phyloP scores from a whole-genome alignment of 2,888 invertebrate genomes.

The Hofmannophila pseudospretella region DNA sequence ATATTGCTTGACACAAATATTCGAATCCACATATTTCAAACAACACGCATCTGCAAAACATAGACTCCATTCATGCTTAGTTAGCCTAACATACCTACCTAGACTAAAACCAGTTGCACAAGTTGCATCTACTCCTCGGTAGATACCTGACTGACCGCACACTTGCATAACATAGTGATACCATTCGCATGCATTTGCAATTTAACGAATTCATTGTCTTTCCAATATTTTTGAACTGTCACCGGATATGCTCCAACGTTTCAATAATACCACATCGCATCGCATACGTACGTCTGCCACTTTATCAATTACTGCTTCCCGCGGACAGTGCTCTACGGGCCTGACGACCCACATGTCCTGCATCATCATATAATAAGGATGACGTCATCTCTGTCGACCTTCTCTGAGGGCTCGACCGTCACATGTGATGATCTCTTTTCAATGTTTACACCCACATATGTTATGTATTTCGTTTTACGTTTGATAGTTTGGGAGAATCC shows the following conservation, averaged over 20 bases:
- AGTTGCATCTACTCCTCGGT: too few relatives aligned
- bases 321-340: slow-evolving; percentile 24
- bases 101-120: slow-evolving; percentile 45
- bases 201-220: slow-evolving; percentile 42
- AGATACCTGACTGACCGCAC: slow-evolving; percentile 21
- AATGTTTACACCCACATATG: slow-evolving; percentile 50
- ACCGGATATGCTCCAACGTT: slow-evolving; percentile 32
- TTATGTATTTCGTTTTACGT: slow-evolving; percentile 4
- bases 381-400: slow-evolving; percentile 62
- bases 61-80: background rate
- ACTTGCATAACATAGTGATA: slow-evolving; percentile 27
- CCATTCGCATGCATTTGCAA: slow-evolving; percentile 31
- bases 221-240: slow-evolving; percentile 32
- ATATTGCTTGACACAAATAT: too few relatives aligned
- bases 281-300: slow-evolving; percentile 32
- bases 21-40: too few relatives aligned
- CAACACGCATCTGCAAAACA: background rate
- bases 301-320: slow-evolving; percentile 63
- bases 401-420: slow-evolving; percentile 49
- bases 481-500: background rate
- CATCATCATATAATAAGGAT: slow-evolving; percentile 47
- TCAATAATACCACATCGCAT: slow-evolving; percentile 1
- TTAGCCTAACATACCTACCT: slow-evolving; percentile 19
- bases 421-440: slow-evolving; percentile 45
- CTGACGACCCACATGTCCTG: slow-evolving; percentile 52